A percentile compares a stretch with the other conserved stretches of the same genome.
These are phyloP conservation scores for Geothlypis trichas DNA, from an alignment of 2,113 vertebrate species.

Conservation along the genomic window DNA sequence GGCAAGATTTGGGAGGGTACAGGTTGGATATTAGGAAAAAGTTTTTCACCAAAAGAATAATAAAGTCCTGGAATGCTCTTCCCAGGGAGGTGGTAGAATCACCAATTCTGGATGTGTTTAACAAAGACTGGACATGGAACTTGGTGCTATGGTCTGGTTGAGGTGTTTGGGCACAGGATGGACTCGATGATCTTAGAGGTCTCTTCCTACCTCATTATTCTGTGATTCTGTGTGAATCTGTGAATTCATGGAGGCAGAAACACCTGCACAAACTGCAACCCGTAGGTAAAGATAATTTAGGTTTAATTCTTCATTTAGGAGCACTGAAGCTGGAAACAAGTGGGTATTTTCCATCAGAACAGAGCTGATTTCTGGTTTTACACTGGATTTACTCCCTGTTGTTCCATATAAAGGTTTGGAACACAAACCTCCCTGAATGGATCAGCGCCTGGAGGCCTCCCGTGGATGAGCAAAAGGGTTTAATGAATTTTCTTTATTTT, in stretches of 20 bases:
- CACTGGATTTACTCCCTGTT: neutral
- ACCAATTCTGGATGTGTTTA: no score
- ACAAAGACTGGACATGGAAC: no score
- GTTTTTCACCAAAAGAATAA: no score
- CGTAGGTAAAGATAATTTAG: neutral
- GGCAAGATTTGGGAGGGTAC: neutral
- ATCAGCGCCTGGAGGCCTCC: neutral
- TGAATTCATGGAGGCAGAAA: neutral
- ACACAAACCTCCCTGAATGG: neutral
- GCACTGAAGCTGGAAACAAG: neutral
- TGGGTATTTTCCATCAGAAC: neutral
- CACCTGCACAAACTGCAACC: neutral
- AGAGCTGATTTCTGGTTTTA: neutral
- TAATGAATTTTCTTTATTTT: neutral
- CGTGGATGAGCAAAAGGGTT: neutral
- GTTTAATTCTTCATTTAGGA: neutral
- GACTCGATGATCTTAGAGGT: no score
- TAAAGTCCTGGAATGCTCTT: no score
- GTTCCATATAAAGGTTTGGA: neutral
- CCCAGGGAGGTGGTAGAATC: no score
- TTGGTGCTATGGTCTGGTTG: no score
- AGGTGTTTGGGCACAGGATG: no score
- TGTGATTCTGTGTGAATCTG: no score
- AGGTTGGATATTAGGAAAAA: no score
- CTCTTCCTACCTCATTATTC: no score